Conservation (phyloP, 2,888 invertebrate genomes). For the Apotomis capreana region DNA sequence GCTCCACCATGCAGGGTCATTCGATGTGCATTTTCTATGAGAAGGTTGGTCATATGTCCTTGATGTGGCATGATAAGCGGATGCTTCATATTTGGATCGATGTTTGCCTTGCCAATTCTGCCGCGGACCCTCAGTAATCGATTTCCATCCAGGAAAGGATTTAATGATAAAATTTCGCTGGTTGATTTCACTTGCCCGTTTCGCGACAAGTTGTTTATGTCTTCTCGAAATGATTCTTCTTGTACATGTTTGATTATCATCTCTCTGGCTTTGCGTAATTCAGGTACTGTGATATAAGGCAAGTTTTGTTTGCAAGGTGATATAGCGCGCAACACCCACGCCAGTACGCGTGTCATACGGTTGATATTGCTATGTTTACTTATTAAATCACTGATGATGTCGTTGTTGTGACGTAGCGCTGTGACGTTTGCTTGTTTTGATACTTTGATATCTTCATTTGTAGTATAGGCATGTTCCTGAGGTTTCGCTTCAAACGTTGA, state of each 20-base stretch:
- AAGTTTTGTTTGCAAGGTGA: not conserved
- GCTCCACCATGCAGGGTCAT: too few relatives aligned
- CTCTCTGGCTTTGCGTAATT: not conserved
- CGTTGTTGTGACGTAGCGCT: not conserved
- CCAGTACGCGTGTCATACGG: not conserved
- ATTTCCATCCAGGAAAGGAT: too few relatives aligned
- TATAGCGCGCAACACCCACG: not conserved
- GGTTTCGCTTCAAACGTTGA: not conserved
- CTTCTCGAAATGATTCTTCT: not conserved
- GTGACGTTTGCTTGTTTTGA: conserved; percentile 14
- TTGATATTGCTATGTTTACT: not conserved
- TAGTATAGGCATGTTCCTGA: not conserved
- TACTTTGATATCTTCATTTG: not conserved
- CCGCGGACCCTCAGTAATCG: too few relatives aligned
- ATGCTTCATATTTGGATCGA: too few relatives aligned
- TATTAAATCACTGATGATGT: not conserved
- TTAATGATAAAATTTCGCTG: too few relatives aligned
- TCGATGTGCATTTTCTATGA: too few relatives aligned
- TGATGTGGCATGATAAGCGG: too few relatives aligned
- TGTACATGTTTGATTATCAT: too few relatives aligned
- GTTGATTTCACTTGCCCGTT: too few relatives aligned
- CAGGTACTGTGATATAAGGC: not conserved
- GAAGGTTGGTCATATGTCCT: too few relatives aligned
- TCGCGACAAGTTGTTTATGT: too few relatives aligned
- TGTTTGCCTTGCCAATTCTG: too few relatives aligned